phyloP scores from a whole-genome alignment of 2,888 invertebrate species.

The Eristalinus sepulchralis region DNA sequence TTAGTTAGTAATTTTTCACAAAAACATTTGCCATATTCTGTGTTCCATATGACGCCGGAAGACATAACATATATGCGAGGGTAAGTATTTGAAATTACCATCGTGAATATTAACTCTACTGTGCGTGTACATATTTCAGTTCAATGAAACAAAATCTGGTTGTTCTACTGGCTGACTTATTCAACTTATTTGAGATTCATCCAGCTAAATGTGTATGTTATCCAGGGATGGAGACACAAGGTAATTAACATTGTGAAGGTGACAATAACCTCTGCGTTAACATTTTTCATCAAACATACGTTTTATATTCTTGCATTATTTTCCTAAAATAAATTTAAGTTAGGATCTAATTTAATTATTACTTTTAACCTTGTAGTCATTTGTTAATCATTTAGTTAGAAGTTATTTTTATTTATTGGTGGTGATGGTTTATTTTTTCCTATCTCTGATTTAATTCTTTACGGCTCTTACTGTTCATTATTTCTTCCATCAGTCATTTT shows the following conservation, averaged over 20 bases:
- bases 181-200: constrained; percentile 95
- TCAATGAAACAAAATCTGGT: constrained; percentile 95
- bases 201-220: constrained; percentile 93
- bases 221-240: constrained; percentile 86
- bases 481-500: constrained; percentile 9
- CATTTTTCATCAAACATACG: not conserved
- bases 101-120: constrained; percentile 10
- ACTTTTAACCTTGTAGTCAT: no score
- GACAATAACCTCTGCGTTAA: not conserved
- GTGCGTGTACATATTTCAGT: constrained; percentile 82
- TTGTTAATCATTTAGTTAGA: no score
- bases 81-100: constrained; percentile 80
- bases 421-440: constrained; percentile 20
- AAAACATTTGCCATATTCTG: constrained; percentile 91
- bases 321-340: no score
- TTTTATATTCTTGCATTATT: not conserved
- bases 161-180: constrained; percentile 95
- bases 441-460: not conserved
- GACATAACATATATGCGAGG: constrained; percentile 97
- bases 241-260: constrained; percentile 73
- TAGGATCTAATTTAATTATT: not conserved
- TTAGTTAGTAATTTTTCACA: constrained; percentile 93
- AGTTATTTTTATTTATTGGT: constrained; percentile 40
- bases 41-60: constrained; percentile 97
- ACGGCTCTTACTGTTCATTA: constrained; percentile 1